A percentile compares a stretch with the other conserved stretches of the same genome.
These are phyloP conservation scores for Cynoglossus semilaevis DNA, from an alignment of 2,113 vertebrate genomes.

Conservation along the genomic window DNA sequence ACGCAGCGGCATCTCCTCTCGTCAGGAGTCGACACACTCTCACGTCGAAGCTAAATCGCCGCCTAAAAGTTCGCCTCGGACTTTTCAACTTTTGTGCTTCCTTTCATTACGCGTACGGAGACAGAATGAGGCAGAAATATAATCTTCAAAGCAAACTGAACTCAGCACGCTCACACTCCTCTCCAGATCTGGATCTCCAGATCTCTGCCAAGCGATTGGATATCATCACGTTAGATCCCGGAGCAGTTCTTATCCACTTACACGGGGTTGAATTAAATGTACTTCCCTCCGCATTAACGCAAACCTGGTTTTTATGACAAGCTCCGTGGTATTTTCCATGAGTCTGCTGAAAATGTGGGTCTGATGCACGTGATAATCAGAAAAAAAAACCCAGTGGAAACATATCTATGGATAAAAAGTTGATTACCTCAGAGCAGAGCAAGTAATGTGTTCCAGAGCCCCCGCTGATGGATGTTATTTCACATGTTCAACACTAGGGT, in stretches of 20 bases:
- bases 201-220: slow-evolving; percentile 31
- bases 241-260: slow-evolving; percentile 28
- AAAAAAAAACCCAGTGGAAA: slow-evolving; percentile 28
- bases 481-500: slow-evolving; percentile 17
- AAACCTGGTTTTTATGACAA: slow-evolving; percentile 28
- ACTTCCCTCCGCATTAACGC: slow-evolving; percentile 2
- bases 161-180: slow-evolving; percentile 1
- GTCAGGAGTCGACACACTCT: slow-evolving; percentile 66
- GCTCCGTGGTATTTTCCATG: slow-evolving; percentile 13
- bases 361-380: slow-evolving; percentile 22
- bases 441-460: slow-evolving; percentile 43
- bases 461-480: slow-evolving; percentile 37
- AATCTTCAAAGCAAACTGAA: slow-evolving; percentile 72
- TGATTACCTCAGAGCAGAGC: slow-evolving; percentile 26
- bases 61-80: slow-evolving; percentile 63
- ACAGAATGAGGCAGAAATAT: slow-evolving; percentile 44
- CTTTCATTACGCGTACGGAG: slow-evolving; percentile 65
- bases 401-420: slow-evolving; percentile 19
- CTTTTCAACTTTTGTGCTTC: slow-evolving; percentile 53
- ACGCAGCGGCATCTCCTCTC: too few species aligned
- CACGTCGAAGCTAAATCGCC: slow-evolving; percentile 67
- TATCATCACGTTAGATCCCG: slow-evolving; percentile 32
- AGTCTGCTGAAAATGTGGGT: slow-evolving; percentile 32
- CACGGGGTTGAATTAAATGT: slow-evolving; percentile 6
- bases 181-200: slow-evolving; percentile 18